phyloP scores from a whole-genome alignment of 2,797 vertebrate species.

The Anas flavirostris region DNA sequence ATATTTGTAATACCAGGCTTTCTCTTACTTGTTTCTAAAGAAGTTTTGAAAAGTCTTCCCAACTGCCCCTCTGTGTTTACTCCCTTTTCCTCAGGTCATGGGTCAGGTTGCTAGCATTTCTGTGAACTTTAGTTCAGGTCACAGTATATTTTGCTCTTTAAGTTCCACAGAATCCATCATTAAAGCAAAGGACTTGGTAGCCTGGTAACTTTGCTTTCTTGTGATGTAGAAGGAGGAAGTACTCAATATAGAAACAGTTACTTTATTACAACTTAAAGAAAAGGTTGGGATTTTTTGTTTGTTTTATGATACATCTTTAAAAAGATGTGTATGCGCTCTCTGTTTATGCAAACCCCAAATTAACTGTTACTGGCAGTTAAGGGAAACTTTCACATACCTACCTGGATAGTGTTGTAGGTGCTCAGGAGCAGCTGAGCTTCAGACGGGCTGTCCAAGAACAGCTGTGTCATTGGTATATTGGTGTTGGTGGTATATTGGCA shows the following conservation, averaged over 20 bases:
- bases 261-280: neutral
- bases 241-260: neutral
- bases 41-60: neutral
- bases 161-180: neutral
- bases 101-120: neutral
- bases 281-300: neutral
- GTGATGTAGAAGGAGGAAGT: neutral
- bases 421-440: neutral
- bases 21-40: neutral
- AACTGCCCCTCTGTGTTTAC: neutral
- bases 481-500: neutral
- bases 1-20: neutral
- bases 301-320: neutral
- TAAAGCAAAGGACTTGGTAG: neutral
- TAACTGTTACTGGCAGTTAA: neutral
- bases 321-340: neutral
- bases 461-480: neutral
- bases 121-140: neutral
- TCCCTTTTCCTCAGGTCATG: neutral
- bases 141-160: neutral
- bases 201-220: neutral
- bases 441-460: neutral
- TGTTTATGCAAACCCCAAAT: neutral
- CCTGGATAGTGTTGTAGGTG: neutral
- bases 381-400: neutral